Percentiles rank a stretch among this genome's conserved stretches.
These are phyloP conservation scores for Leuciscus waleckii DNA, from an alignment of 2,797 vertebrate genomes.

Conservation along the genomic window DNA sequence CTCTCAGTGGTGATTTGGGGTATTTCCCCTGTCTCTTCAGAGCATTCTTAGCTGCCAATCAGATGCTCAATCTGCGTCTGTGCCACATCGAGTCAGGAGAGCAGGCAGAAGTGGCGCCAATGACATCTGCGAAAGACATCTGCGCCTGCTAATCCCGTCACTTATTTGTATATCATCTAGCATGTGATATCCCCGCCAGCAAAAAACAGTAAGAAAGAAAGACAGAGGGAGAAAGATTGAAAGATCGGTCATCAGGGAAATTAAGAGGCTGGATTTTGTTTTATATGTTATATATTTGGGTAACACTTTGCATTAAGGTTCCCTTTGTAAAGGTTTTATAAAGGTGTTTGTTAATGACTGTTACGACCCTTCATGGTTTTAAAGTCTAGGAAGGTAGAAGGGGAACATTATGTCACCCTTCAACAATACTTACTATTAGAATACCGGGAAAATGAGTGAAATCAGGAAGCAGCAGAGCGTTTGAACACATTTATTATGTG, in stretches of 20 bases:
- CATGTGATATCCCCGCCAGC: slow-evolving; percentile 25
- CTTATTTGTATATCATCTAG: slow-evolving; percentile 25
- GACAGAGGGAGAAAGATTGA: slow-evolving; percentile 6
- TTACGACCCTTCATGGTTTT: no score
- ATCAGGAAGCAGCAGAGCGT: no score
- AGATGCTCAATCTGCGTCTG: not conserved
- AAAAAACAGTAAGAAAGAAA: not conserved
- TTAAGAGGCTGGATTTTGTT: not conserved
- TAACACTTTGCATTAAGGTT: no score
- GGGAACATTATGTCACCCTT: no score
- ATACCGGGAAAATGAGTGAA: no score
- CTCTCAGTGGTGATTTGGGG: slow-evolving; percentile 42
- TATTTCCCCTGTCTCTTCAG: slow-evolving; percentile 22
- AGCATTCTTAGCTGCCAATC: slow-evolving; percentile 8
- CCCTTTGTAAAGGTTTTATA: no score
- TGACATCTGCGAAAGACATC: slow-evolving; percentile 33
- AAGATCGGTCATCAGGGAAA: not conserved
- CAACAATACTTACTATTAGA: no score
- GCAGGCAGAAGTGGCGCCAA: not conserved
- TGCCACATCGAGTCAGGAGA: slow-evolving; percentile 20
- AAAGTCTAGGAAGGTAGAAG: no score
- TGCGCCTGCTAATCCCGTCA: slow-evolving; percentile 20
- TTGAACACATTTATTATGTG: no score
- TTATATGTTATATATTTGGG: no score
- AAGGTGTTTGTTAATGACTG: no score